A percentile compares a stretch with the other conserved stretches of the same genome.
These are phyloP conservation scores for Benitochromis conjunctus DNA, from an alignment of 2,113 vertebrate species.

Conservation along the genomic window DNA sequence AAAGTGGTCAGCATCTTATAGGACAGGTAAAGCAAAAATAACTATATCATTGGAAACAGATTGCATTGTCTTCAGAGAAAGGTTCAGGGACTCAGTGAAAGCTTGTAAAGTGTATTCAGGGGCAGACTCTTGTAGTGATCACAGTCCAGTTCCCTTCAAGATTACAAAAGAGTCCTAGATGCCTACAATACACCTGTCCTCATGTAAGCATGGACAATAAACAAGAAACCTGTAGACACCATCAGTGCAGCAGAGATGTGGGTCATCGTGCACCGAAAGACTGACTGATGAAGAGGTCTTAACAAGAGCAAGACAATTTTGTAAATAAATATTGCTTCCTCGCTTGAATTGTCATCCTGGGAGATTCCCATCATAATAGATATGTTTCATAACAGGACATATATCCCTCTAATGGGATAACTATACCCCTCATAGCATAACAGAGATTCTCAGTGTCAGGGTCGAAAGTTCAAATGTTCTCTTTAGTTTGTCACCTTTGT, in stretches of 20 bases:
- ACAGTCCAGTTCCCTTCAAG: fast-evolving
- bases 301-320: not conserved
- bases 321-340: not conserved
- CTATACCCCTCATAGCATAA: not conserved
- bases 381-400: not conserved
- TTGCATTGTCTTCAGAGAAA: not conserved
- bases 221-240: not conserved
- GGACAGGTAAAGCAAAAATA: not conserved
- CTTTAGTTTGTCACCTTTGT: not conserved
- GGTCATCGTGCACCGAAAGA: not conserved
- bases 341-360: too few relatives aligned
- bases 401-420: fast-evolving
- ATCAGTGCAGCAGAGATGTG: not conserved
- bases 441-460: not conserved
- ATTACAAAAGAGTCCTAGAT: not conserved
- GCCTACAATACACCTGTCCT: not conserved
- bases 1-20: not conserved
- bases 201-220: fast-evolving
- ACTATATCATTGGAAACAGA: not conserved
- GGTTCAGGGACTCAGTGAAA: not conserved
- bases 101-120: not conserved
- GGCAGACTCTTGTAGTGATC: not conserved
- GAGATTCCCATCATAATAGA: not conserved
- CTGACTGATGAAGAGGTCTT: not conserved
- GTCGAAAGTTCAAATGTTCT: not conserved